Percentiles rank a stretch among this genome's conserved stretches.
Evolutionary conservation across 2,888 invertebrate genomes (phyloP).

Genomic region (Scaptomyza cyrtandrae): DNA sequence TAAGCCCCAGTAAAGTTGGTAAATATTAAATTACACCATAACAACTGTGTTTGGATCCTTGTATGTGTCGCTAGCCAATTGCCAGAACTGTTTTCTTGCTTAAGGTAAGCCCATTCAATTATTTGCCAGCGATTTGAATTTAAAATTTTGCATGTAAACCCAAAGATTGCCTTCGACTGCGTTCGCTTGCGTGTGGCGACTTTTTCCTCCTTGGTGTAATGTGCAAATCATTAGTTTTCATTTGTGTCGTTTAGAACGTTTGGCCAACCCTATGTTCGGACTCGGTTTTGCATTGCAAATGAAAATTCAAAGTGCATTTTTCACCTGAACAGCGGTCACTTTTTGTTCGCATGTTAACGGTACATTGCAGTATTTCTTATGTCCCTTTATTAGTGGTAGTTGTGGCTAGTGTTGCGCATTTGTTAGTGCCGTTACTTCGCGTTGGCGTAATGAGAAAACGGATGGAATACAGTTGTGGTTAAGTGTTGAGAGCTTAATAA

Average conservation of each 20-base stretch:
- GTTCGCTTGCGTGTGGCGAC: constrained; percentile 45
- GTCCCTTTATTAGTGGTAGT: constrained; percentile 43
- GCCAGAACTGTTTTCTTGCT: background rate
- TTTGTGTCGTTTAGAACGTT: constrained; percentile 68
- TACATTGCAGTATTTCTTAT: constrained; percentile 55
- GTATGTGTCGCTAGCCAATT: constrained; percentile 7
- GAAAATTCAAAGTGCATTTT: constrained; percentile 52
- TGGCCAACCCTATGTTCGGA: constrained; percentile 22
- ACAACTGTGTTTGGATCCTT: background rate
- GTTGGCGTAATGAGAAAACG: constrained; percentile 28
- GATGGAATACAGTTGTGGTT: background rate
- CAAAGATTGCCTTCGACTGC: constrained; percentile 28
- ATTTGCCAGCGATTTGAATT: constrained; percentile 30
- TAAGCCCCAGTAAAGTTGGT: background rate
- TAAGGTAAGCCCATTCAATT: constrained; percentile 17
- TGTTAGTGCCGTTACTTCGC: constrained; percentile 25
- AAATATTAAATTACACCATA: background rate
- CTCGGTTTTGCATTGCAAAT: constrained; percentile 57
- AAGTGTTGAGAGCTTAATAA: background rate
- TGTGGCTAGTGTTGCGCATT: constrained; percentile 52
- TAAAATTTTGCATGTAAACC: constrained; percentile 34
- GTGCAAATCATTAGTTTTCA: constrained; percentile 75
- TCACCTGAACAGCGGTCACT: constrained; percentile 40
- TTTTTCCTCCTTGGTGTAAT: constrained; percentile 45
- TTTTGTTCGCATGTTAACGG: constrained; percentile 53